phyloP scores from a whole-genome alignment of 64 coral and sea anemone species.

The Stylophora pistillata region DNA sequence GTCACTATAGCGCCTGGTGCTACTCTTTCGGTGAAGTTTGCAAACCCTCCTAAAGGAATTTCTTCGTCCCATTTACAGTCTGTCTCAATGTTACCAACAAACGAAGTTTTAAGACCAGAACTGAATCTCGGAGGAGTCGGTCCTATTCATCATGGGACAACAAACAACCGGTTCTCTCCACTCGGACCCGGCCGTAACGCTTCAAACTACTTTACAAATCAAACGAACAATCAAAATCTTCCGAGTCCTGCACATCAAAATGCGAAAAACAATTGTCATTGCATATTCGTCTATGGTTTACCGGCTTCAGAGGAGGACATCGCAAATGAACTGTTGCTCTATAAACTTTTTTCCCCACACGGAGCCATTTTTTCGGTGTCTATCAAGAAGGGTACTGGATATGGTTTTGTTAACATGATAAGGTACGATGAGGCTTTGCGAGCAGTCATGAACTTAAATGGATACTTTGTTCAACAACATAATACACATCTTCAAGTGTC shows the following conservation, averaged over 20 bases:
- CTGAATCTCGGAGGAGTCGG: conserved; percentile 68
- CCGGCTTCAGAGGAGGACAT: conserved; percentile 43
- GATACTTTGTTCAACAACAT: conserved; percentile 65
- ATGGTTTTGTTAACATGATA: conserved; percentile 90
- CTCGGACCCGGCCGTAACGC: neutral
- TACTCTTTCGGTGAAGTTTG: conserved; percentile 90
- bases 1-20: conserved; percentile 52
- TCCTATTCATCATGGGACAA: conserved; percentile 67
- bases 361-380: conserved; percentile 80
- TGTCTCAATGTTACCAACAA: conserved; percentile 12
- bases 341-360: conserved; percentile 80
- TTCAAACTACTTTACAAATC: neutral
- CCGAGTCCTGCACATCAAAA: conserved; percentile 51
- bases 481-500: conserved; percentile 83
- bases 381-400: conserved; percentile 79
- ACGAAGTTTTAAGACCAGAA: conserved; percentile 48
- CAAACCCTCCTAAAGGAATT: conserved; percentile 82
- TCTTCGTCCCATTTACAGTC: conserved; percentile 28
- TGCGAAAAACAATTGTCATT: conserved; percentile 48
- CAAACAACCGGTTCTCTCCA: conserved; percentile 79
- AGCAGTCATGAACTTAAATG: conserved; percentile 75
- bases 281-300: conserved; percentile 88
- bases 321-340: conserved; percentile 59
- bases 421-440: conserved; percentile 80
- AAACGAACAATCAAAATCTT: conserved; percentile 49